Conservation (phyloP, 2,113 vertebrate species). For the Rana temporaria region DNA sequence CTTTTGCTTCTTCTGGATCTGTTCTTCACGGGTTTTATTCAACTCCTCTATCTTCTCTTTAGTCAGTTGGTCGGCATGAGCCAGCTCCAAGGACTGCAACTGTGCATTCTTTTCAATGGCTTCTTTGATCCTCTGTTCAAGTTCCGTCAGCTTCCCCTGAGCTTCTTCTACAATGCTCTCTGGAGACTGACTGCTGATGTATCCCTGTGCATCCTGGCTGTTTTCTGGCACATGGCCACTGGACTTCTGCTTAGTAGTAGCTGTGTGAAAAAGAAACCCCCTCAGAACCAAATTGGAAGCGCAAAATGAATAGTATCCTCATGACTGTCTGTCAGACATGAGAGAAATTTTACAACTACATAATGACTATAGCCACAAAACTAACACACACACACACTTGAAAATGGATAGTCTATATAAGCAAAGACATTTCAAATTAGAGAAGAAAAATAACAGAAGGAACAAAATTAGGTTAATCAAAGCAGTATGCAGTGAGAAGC, state of each 20-base stretch:
- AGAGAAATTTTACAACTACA: slow-evolving; percentile 60
- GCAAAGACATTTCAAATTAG: background rate
- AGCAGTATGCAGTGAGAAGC: too few species aligned
- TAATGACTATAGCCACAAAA: slow-evolving; percentile 65
- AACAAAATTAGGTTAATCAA: too few species aligned
- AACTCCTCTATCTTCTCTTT: slow-evolving; percentile 99
- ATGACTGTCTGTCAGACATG: slow-evolving; percentile 72
- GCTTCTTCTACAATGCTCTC: slow-evolving; percentile 99
- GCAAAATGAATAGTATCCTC: slow-evolving; percentile 78
- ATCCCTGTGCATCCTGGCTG: slow-evolving; percentile 85
- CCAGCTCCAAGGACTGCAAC: slow-evolving; percentile 96
- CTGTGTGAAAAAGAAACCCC: slow-evolving; percentile 88
- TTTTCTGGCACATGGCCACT: slow-evolving; percentile 85
- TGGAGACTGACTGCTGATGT: slow-evolving; percentile 92
- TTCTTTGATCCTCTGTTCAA: slow-evolving; percentile 98
- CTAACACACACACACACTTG: slow-evolving; percentile 60
- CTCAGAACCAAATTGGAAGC: slow-evolving; percentile 79
- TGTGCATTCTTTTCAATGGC: slow-evolving; percentile 98
- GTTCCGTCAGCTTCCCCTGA: slow-evolving; percentile 98
- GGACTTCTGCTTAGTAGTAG: slow-evolving; percentile 94
- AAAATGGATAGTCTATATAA: background rate
- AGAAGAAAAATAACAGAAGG: too few species aligned
- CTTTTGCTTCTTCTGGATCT: slow-evolving; percentile 99
- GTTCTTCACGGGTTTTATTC: slow-evolving; percentile 97
- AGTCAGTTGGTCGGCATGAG: slow-evolving; percentile 98